Evolutionary conservation across 2,888 invertebrate genomes (phyloP).

Genomic region (Stenodera caucasica): DNA sequence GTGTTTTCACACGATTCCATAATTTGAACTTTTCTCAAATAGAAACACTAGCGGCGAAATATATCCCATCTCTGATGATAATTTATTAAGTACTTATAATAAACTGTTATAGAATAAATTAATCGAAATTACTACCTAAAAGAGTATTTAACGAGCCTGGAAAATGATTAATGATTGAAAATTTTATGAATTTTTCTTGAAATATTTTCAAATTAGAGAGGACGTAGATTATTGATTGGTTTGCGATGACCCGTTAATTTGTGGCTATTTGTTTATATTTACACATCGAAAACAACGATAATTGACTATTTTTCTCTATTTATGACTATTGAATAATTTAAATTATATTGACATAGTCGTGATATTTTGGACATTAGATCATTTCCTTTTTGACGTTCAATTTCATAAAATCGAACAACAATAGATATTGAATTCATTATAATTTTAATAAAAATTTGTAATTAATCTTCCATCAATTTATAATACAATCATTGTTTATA

Average conservation of each 20-base stretch:
- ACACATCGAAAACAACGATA: neutral
- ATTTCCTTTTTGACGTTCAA: slow-evolving; percentile 14
- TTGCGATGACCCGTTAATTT: neutral
- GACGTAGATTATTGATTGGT: too few relatives aligned
- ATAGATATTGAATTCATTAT: neutral
- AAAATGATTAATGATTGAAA: too few relatives aligned
- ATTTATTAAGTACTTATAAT: too few relatives aligned
- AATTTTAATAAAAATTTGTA: too few relatives aligned
- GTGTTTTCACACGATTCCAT: neutral
- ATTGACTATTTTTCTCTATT: neutral
- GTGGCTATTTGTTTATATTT: neutral
- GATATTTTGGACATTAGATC: slow-evolving; percentile 27
- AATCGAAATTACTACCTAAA: neutral
- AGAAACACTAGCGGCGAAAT: neutral
- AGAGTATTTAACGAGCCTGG: too few relatives aligned
- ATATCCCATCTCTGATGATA: too few relatives aligned
- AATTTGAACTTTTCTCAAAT: too few relatives aligned
- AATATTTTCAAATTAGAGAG: too few relatives aligned
- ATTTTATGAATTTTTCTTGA: neutral
- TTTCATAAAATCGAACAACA: neutral
- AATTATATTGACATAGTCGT: slow-evolving; percentile 14
- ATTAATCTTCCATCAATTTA: neutral
- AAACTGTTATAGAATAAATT: neutral
- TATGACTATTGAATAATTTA: slow-evolving; percentile 22
- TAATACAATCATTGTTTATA: neutral